phyloP scores from a whole-genome alignment of 2,797 vertebrate genomes.

The Rhinatrema bivittatum region DNA sequence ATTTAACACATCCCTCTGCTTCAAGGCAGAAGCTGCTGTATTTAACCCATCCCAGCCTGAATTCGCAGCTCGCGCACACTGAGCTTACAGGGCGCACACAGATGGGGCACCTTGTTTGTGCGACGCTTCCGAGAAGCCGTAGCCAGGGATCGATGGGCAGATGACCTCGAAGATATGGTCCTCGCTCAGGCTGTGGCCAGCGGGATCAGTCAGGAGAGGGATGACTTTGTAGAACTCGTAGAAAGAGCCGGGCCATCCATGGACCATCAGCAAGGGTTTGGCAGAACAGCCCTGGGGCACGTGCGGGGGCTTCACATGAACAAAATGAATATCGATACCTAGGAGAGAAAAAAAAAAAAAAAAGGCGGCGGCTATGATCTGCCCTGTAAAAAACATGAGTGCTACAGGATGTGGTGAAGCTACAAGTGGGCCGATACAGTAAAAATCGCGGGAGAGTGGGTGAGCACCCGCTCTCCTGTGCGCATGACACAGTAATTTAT shows the following conservation, averaged over 20 bases:
- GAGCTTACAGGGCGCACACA: too few relatives aligned
- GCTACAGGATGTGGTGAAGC: too few relatives aligned
- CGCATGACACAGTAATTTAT: too few relatives aligned
- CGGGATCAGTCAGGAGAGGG: conserved; percentile 55
- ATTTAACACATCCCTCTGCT: too few relatives aligned
- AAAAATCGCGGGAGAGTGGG: too few relatives aligned
- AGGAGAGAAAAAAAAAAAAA: not conserved
- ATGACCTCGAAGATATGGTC: conserved; percentile 55
- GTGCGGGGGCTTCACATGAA: conserved; percentile 46
- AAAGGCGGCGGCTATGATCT: too few relatives aligned
- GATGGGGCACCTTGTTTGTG: conserved; percentile 52
- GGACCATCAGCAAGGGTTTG: conserved; percentile 59
- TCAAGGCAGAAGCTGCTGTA: too few relatives aligned
- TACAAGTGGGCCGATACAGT: too few relatives aligned
- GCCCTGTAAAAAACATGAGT: too few relatives aligned
- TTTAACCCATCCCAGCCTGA: too few relatives aligned
- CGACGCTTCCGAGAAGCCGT: conserved; percentile 59
- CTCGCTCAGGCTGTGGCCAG: conserved; percentile 30
- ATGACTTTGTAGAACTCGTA: conserved; percentile 66
- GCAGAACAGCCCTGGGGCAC: conserved; percentile 28
- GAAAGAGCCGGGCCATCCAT: conserved; percentile 66
- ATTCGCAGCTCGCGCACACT: too few relatives aligned
- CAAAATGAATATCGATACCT: conserved; percentile 65
- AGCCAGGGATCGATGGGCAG: conserved; percentile 67
- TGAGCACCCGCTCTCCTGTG: too few relatives aligned